Evolutionary conservation across 1,140 invertebrate species (phyloP).

Genomic region (Drosophila mauritiana): DNA sequence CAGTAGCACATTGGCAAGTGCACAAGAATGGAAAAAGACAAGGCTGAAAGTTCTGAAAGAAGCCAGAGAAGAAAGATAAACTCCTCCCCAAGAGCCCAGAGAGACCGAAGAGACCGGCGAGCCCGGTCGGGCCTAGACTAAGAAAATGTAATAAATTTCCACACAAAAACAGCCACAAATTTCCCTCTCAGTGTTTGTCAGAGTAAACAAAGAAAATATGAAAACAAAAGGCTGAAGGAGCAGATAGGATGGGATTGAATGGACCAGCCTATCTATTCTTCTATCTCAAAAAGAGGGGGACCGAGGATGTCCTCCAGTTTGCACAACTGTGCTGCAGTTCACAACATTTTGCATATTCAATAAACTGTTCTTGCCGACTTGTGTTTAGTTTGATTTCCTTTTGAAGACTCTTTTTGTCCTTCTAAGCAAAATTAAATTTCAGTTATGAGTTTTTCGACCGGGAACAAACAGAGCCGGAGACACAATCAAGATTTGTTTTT

Average conservation of each 20-base stretch:
- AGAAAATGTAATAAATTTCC: conserved; percentile 78
- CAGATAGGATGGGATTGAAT: conserved; percentile 38
- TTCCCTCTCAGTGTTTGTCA: conserved; percentile 43
- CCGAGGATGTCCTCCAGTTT: conserved; percentile 8
- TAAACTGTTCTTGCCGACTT: conserved; percentile 57
- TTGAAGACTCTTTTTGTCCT: conserved; percentile 47
- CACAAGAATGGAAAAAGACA: conserved; percentile 23
- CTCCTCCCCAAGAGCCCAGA: conserved; percentile 11
- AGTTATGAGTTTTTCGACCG: conserved; percentile 48
- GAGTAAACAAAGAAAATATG: conserved; percentile 67
- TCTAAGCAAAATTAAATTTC: conserved; percentile 52
- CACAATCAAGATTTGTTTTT: background rate
- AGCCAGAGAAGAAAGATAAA: conserved; percentile 31
- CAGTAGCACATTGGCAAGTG: conserved; percentile 20
- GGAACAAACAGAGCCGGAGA: background rate
- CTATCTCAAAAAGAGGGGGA: conserved; percentile 27
- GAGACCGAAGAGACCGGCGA: too few species aligned
- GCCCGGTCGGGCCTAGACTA: conserved; percentile 28
- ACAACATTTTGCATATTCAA: conserved; percentile 69
- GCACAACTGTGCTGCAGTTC: conserved; percentile 30
- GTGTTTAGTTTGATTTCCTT: conserved; percentile 47
- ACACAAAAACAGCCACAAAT: conserved; percentile 75
- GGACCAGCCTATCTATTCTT: conserved; percentile 49
- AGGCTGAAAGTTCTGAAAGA: conserved; percentile 34
- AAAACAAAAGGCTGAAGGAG: conserved; percentile 63